Conservation (phyloP, 1,140 invertebrate genomes). For the Reticulitermes speratus region DNA sequence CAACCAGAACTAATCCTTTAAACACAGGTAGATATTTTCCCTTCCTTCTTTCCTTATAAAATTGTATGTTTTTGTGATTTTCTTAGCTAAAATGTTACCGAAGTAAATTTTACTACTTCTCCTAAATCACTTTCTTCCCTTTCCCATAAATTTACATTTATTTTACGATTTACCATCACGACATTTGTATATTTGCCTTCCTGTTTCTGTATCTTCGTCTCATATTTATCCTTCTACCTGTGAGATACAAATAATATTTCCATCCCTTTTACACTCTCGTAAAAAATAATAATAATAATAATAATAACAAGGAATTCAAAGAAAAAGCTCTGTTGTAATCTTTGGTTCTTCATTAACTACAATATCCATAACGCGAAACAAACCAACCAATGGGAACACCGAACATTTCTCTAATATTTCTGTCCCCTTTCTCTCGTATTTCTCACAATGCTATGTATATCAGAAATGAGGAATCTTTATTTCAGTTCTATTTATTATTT, state of each 20-base stretch:
- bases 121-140: too few species aligned
- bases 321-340: neutral
- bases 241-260: neutral
- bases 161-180: neutral
- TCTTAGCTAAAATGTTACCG: too few species aligned
- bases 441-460: neutral
- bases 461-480: neutral
- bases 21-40: too few species aligned
- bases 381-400: neutral
- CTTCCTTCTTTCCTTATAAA: too few species aligned
- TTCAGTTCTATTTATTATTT: constrained; percentile 12
- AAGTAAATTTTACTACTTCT: too few species aligned
- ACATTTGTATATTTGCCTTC: neutral
- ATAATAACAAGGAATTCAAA: neutral
- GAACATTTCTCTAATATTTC: neutral
- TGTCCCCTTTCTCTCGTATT: neutral
- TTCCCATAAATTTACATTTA: too few species aligned
- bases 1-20: too few species aligned
- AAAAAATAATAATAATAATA: too few species aligned
- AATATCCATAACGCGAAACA: neutral
- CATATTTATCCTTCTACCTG: neutral
- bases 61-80: too few species aligned
- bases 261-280: neutral
- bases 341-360: neutral
- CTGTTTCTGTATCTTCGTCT: neutral